These are phyloP conservation scores for Ciconia maguari DNA, from an alignment of 2,113 vertebrate species.

Conservation along the genomic window DNA sequence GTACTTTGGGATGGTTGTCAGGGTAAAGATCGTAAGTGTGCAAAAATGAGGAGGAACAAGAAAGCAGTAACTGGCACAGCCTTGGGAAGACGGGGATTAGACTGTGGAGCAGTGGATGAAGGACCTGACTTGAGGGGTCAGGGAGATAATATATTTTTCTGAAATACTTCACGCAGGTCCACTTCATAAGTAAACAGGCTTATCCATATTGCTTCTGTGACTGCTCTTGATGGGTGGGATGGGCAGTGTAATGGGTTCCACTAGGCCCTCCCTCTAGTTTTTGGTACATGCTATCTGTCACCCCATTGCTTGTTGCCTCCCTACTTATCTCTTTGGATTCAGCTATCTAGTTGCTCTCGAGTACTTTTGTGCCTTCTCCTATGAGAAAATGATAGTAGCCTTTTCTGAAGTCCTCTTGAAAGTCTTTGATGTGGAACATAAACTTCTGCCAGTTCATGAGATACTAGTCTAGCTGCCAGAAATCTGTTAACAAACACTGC, in stretches of 20 bases:
- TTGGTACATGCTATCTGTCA: not conserved
- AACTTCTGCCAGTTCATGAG: not conserved
- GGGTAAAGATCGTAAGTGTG: not conserved
- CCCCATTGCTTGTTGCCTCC: not conserved
- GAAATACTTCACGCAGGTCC: fast-evolving
- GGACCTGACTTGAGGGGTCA: not conserved
- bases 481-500: not conserved
- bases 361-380: not conserved
- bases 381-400: not conserved
- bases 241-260: not conserved
- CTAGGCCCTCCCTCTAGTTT: not conserved
- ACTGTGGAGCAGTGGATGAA: not conserved
- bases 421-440: not conserved
- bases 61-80: not conserved
- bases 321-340: not conserved
- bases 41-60: not conserved
- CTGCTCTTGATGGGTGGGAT: not conserved
- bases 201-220: not conserved
- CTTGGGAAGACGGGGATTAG: not conserved
- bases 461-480: not conserved
- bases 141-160: not conserved
- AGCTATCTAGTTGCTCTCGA: fast-evolving
- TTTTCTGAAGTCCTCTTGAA: not conserved
- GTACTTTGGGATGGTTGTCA: not conserved
- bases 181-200: not conserved